phyloP scores from a whole-genome alignment of 2,888 invertebrate species.

The Bembecia ichneumoniformis region DNA sequence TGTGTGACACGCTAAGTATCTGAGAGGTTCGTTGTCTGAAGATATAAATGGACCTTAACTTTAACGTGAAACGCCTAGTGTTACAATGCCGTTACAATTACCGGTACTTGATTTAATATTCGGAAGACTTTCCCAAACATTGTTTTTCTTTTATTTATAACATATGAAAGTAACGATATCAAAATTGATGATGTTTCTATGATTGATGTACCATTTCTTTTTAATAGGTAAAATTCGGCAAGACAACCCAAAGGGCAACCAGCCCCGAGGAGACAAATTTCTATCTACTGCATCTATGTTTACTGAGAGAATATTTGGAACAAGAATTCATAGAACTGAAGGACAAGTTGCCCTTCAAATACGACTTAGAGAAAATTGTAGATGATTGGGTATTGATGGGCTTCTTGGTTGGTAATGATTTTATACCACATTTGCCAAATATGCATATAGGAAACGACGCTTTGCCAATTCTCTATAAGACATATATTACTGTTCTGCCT shows the following conservation, averaged over 20 bases:
- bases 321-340: slow-evolving; percentile 87
- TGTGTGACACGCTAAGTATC: no score
- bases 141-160: no score
- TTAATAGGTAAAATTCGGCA: slow-evolving; percentile 81
- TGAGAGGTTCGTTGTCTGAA: no score
- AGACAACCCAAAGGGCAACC: slow-evolving; percentile 75
- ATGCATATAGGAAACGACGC: slow-evolving; percentile 94
- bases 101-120: no score
- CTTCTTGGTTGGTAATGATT: slow-evolving; percentile 97
- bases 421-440: slow-evolving; percentile 95
- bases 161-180: no score
- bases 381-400: slow-evolving; percentile 99
- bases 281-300: slow-evolving; percentile 91
- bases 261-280: slow-evolving; percentile 93
- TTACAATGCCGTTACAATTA: no score
- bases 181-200: no score
- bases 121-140: no score
- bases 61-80: no score
- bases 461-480: slow-evolving; percentile 86
- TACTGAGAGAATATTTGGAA: slow-evolving; percentile 93
- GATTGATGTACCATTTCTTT: slow-evolving; percentile 1
- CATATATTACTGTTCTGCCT: slow-evolving; percentile 90
- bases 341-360: slow-evolving; percentile 78
- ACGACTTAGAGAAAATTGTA: slow-evolving; percentile 90
- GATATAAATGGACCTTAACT: no score